Evolutionary conservation across 2,888 invertebrate genomes (phyloP), one percentile per base, ranked within the genome.

Genomic region (Orthosia gracilis): DNA sequence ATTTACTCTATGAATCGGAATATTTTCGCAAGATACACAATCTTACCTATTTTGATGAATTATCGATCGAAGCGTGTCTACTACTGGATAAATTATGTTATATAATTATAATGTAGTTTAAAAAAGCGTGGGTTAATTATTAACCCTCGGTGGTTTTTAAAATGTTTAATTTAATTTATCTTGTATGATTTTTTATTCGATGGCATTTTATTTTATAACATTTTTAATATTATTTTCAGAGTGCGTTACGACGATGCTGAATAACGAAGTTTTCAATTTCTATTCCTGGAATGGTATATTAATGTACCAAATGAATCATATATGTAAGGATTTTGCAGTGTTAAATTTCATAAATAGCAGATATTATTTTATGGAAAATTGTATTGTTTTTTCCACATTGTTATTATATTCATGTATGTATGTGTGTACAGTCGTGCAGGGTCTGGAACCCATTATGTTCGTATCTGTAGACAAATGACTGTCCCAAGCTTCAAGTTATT

Each of bases 181-280:
- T 69, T 52, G 26, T 26, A 52, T 17, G 17, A 70, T 11, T 45
- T 23, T 45, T 23, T n/a, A 21, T 26, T 12, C 5, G 45, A 21
- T 50, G 11, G n/a, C 64, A 40, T 49, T 49, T 45, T 15, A 21
- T 45, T 4, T 18, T n/a, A 17, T 40, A 50, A 5, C 3, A 21
- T 57, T 45, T 4, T 11, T 78, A 45, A 50, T 54, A 54, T 50
- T 15, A 18, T 63, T 70, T 52, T 65, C 96, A 97, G 96, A 89
- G 95, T 96, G 59, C 95, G 96, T 76, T 97, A 97, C 85, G 96
- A 97, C 87, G 91, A 96, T 88, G 95, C 96, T 23, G 96, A 97
- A 87, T 96, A 94, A 93, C 77, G 69, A 71, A 67, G 73, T 67
- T 69, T 63, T 54, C 62, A 73, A 72, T 78, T 76, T 54, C 62